A percentile compares a stretch with the other conserved stretches of the same genome.
phyloP scores from a whole-genome alignment of 2,113 vertebrate genomes.

The Eudyptes chrysolophus region DNA sequence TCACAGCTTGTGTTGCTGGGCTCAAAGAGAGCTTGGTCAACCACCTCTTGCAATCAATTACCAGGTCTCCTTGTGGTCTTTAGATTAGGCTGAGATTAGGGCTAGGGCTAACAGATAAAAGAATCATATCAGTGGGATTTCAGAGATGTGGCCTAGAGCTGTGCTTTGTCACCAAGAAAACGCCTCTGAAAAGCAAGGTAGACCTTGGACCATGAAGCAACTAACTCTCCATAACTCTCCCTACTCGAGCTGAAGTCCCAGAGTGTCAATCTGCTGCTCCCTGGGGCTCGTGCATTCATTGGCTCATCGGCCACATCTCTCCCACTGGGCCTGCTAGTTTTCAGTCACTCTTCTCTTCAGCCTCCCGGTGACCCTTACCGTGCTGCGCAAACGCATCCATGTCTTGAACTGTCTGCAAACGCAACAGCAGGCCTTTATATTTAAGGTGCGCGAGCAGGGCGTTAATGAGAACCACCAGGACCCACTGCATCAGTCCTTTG shows the following conservation, averaged over 20 bases:
- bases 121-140: neutral
- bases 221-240: neutral
- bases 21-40: neutral
- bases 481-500: neutral
- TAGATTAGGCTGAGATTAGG: neutral
- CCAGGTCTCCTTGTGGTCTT: neutral
- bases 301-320: neutral
- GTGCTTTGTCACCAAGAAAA: neutral
- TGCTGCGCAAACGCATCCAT: neutral
- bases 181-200: neutral
- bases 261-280: neutral
- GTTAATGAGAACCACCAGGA: neutral
- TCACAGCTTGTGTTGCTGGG: neutral
- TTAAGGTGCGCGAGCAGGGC: neutral
- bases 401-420: neutral
- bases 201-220: neutral
- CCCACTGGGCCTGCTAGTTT: neutral
- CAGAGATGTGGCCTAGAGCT: neutral
- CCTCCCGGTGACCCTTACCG: neutral
- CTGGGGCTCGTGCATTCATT: fast-evolving
- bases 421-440: neutral
- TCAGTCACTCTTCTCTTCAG: neutral
- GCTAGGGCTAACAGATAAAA: neutral
- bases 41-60: neutral
- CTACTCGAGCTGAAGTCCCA: neutral